Conservation (phyloP, 2,888 invertebrate genomes). For the Pimpla rufipes region DNA sequence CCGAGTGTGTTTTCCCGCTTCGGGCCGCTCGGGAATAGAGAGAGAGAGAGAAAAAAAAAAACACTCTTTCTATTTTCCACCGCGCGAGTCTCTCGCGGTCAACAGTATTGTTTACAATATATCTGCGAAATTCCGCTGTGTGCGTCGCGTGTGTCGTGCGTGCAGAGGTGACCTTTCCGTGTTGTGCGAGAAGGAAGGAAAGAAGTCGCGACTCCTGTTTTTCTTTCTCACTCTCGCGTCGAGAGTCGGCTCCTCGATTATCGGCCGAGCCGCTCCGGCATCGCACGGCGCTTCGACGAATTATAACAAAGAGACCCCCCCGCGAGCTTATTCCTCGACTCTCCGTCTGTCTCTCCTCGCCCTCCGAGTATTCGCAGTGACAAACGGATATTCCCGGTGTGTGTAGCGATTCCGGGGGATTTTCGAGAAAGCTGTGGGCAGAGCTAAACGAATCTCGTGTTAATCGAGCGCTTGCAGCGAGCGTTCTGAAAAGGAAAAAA, state of each 20-base stretch:
- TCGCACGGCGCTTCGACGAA: background rate
- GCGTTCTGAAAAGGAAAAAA: background rate
- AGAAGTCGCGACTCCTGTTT: constrained; percentile 54
- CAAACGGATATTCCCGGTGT: constrained; percentile 57
- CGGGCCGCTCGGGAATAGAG: background rate
- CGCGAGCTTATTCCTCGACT: background rate
- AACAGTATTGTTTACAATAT: constrained; percentile 32
- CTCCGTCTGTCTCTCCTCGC: background rate
- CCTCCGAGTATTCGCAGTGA: no score
- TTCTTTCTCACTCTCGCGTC: no score
- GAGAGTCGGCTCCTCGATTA: background rate
- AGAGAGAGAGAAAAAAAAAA: no score
- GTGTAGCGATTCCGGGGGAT: constrained; percentile 41
- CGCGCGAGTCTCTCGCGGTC: background rate
- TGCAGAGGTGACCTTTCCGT: constrained; percentile 71
- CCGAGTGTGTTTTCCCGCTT: constrained; percentile 44
- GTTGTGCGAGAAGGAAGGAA: constrained; percentile 32
- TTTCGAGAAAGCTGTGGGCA: background rate
- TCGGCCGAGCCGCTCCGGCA: background rate
- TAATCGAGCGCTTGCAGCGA: background rate
- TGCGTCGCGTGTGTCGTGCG: constrained; percentile 18
- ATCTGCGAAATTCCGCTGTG: constrained; percentile 33
- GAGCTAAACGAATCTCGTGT: no score
- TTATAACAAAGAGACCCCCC: no score
- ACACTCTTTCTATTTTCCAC: constrained; percentile 12